Base-by-base conservation (phyloP, 2,113 vertebrate species). In the Xenopus borealis region DNA sequence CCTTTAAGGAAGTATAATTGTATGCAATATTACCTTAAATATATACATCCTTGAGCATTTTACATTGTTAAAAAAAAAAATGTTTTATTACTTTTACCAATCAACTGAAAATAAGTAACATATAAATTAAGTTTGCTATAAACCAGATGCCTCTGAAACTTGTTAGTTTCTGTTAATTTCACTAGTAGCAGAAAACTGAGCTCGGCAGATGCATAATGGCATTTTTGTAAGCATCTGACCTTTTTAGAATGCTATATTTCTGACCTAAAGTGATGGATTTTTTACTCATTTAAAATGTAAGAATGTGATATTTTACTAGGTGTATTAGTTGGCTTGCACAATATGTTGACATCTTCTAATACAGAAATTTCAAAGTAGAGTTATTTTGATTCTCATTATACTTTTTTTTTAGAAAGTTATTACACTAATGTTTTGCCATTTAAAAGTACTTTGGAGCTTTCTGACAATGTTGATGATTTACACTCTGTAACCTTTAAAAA, bases 391-490 rank as follows among this genome's bases (percentile, higher is more conserved):
- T 77, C 74, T 77, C 66, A 75, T 75, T 75, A 75, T 69, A 50
- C 58, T 69, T 53, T 40, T 40, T 55, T 70, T 55, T 64, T 16
- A 44, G 53, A 18, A 77, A 69, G 74, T 77, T 77, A 77, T 70
- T 70, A 70, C 46, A 77, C 67, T 77, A 77, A 77, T 77, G 74
- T 77, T 77, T 77, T 77, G 74, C 66, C 74, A 77, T 77, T 77
- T 77, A 70, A 77, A 77, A 64, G 47, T 64, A 64, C 33, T 64
- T 62, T 77, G 63, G 27, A 69, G 59, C 62, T 61, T 77, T 77
- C 63, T 77, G 74, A 77, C 74, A 77, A 64, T 64, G 63, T 73
- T 77, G 61, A 76, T 76, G 58, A 76, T 77, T 69, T 77, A 77
- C 67, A 77, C 66, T 64, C 0, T 67, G 12, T 76, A 69, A 76